Evolutionary conservation across 1,140 invertebrate species (phyloP), one percentile per base, ranked within the genome.

Genomic region (Cephus cinctus): DNA sequence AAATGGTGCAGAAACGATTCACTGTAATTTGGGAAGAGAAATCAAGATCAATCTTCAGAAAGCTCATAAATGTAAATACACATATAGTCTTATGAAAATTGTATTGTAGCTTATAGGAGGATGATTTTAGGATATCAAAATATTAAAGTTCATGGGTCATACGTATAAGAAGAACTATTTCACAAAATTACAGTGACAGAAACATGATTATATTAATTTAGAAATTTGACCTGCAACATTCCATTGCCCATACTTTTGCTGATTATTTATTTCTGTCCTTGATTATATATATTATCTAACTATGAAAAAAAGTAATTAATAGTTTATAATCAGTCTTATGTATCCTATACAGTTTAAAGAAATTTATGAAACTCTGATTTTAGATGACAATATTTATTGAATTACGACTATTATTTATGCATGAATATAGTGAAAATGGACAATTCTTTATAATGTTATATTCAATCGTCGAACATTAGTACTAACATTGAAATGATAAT

Each of bases 31-130:
- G 1, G 65, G 56, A 12, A 65, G 73, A 48, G 73, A 75, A 52
- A 57, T 77, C 4, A 70, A 57, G 57, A 40, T 77, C 18, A 52
- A 47, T n/a, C 46, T 77, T 9, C 25, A 45, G 9, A 76, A 76
- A 45, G 57, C 52, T 15, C 56, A 63, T 11, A 71, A 64, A 63
- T 71, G 73, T 76, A 64, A 59, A 30, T 21, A 51, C 3, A 11
- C 27, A 25, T 18, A 23, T 16, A 45, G 31, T 43, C 21, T 20
- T 6, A 12, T 8, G 19, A 2, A 34, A 1, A 23, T 46, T 32
- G 15, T 31, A 34, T 14, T 34, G 4, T 12, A 43, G 27, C 27
- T 30, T 11, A 2, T 30, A 2, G 9, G 3, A 12, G 12, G 27
- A 11, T 3, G 27, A 30, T 30, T 11, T 30, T 3, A 30, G n/a